Evolutionary conservation across 2,888 invertebrate genomes (phyloP), one percentile per base, ranked within the genome.

Genomic region (Siphlonurus alternatus): DNA sequence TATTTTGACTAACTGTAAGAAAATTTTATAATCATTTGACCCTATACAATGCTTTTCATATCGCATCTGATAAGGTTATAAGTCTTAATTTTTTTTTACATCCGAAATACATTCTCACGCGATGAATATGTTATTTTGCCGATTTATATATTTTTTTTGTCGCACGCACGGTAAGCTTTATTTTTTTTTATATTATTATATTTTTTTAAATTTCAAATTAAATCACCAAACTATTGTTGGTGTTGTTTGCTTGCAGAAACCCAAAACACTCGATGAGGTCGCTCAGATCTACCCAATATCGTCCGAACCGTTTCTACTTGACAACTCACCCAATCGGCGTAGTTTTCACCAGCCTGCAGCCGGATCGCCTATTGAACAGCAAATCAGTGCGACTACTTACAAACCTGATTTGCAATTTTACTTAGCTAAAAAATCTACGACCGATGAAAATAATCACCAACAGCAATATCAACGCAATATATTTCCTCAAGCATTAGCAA

Each of bases 181-280:
- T n/a, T n/a, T n/a, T n/a, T n/a, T n/a, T n/a, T n/a, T n/a, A n/a
- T n/a, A n/a, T n/a, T n/a, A n/a, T n/a, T n/a, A n/a, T n/a, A n/a
- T n/a, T n/a, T n/a, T 38, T 15, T 38, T 38, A 38, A 38, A 38
- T 38, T 38, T 38, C 38, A 38, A 38, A 10, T 38, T 38, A 38
- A 38, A 38, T 38, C 38, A 38, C 38, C 38, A 38, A 38, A 38
- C n/a, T 38, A 38, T 38, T 38, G 5, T 38, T 38, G 38, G 38
- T 38, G 38, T 38, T 38, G 38, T 56, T 56, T 56, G n/a, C 56
- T 56, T 56, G 56, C 56, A 56, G 56, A 56, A 56, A 20, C 56
- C 56, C 56, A n/a, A n/a, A 56, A 56, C 56, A n/a, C 56, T 56
- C 7, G 56, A n/a, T 22, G 56, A 56, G 22, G 22, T 56, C n/a